phyloP scores from a whole-genome alignment of 2,797 vertebrate species.

The Hippoglossus hippoglossus region DNA sequence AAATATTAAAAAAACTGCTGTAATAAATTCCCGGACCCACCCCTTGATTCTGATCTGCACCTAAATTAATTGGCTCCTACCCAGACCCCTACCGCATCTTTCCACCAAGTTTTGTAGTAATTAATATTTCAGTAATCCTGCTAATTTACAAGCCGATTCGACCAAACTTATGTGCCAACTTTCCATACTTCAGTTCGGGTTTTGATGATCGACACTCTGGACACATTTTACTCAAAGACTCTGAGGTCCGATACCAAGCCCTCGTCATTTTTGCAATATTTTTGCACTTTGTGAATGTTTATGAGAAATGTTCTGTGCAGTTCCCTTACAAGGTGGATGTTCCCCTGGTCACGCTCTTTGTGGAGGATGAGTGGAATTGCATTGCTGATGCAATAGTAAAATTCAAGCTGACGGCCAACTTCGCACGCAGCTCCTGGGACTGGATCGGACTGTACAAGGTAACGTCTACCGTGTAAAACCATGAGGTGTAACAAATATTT shows the following conservation, averaged over 20 bases:
- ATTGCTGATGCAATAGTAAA: slow-evolving; percentile 87
- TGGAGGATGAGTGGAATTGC: slow-evolving; percentile 94
- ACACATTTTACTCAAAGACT: neutral
- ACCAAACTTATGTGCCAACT: too few relatives aligned
- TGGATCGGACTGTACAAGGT: slow-evolving; percentile 99
- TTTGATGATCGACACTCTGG: neutral
- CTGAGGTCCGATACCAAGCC: neutral
- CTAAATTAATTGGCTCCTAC: too few relatives aligned
- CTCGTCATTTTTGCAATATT: neutral
- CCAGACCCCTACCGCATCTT: too few relatives aligned
- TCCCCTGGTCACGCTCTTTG: slow-evolving; percentile 88
- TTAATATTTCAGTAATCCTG: too few relatives aligned
- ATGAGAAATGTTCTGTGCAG: slow-evolving; percentile 70
- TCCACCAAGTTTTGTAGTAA: too few relatives aligned
- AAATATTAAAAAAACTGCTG: too few relatives aligned
- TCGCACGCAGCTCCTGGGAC: slow-evolving; percentile 96
- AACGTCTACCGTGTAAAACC: neutral
- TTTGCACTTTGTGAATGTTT: neutral
- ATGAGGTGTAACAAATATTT: neutral
- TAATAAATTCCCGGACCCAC: too few relatives aligned
- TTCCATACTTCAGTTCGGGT: neutral
- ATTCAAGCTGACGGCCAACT: slow-evolving; percentile 88
- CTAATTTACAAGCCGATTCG: too few relatives aligned
- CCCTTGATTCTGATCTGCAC: too few relatives aligned
- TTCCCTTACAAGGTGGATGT: slow-evolving; percentile 91